phyloP scores from a whole-genome alignment of 2,113 vertebrate species.

The Seriola dumerili region DNA sequence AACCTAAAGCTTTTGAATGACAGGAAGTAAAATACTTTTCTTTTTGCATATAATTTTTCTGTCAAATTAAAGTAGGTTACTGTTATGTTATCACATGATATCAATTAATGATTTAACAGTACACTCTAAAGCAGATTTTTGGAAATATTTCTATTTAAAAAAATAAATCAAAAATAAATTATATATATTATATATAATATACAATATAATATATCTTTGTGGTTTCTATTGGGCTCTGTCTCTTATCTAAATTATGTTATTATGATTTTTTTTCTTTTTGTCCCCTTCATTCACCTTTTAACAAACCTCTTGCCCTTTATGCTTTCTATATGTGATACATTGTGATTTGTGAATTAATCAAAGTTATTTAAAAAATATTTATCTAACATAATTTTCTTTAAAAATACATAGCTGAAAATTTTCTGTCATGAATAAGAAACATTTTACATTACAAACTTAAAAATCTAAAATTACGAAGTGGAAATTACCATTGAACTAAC shows the following conservation, averaged over 20 bases:
- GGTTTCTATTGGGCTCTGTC: background rate
- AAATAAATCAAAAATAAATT: background rate
- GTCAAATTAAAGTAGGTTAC: background rate
- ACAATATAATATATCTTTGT: background rate
- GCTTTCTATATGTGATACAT: background rate
- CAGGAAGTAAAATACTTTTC: background rate
- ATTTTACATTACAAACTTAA: background rate
- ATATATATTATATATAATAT: background rate
- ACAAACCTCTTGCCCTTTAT: background rate
- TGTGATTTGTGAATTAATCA: background rate
- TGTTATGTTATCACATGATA: background rate
- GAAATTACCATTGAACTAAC: background rate
- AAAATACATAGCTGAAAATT: background rate
- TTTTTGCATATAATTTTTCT: background rate
- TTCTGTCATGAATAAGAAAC: background rate
- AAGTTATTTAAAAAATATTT: background rate
- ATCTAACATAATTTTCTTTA: background rate
- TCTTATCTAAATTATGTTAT: background rate
- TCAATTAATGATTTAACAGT: background rate
- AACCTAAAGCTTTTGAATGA: background rate
- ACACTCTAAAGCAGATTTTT: background rate
- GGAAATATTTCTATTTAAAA: background rate
- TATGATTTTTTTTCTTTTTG: background rate
- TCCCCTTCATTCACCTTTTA: background rate
- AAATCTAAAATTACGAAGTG: too few species aligned